phyloP scores from a whole-genome alignment of 2,888 invertebrate species.

The Cotesia congregata region DNA sequence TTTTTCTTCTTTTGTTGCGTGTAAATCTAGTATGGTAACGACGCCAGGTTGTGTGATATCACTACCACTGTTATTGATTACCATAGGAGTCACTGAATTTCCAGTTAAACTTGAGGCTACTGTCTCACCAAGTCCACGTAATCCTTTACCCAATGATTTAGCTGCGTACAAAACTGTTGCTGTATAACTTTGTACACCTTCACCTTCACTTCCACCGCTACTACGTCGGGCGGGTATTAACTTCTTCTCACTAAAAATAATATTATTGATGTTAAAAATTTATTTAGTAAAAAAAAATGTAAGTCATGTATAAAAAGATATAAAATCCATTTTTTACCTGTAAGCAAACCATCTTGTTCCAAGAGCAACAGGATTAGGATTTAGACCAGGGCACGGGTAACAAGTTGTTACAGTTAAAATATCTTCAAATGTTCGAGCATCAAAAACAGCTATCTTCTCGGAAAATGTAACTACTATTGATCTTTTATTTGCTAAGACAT shows the following conservation, averaged over 20 bases:
- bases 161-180: slow-evolving; percentile 96
- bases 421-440: slow-evolving; percentile 89
- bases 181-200: slow-evolving; percentile 89
- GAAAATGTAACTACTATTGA: slow-evolving; percentile 90
- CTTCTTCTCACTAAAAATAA: slow-evolving; percentile 81
- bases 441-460: slow-evolving; percentile 92
- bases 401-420: slow-evolving; percentile 90
- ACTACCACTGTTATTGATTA: slow-evolving; percentile 64
- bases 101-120: slow-evolving; percentile 91
- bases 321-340: slow-evolving; percentile 54
- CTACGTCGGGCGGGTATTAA: slow-evolving; percentile 83
- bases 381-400: slow-evolving; percentile 86
- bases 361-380: slow-evolving; percentile 86
- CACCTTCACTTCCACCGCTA: slow-evolving; percentile 87
- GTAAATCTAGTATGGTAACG: slow-evolving; percentile 88
- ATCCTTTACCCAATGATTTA: slow-evolving; percentile 91
- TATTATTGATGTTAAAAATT: neutral
- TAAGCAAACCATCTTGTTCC: slow-evolving; percentile 89
- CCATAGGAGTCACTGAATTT: slow-evolving; percentile 59
- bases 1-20: slow-evolving; percentile 76
- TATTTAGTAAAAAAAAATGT: too few species aligned
- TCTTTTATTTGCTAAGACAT: slow-evolving; percentile 89
- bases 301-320: neutral
- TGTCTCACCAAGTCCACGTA: slow-evolving; percentile 91
- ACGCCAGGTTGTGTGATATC: slow-evolving; percentile 87